phyloP scores from a whole-genome alignment of 2,888 invertebrate species.

The Cynaeus angustus region DNA sequence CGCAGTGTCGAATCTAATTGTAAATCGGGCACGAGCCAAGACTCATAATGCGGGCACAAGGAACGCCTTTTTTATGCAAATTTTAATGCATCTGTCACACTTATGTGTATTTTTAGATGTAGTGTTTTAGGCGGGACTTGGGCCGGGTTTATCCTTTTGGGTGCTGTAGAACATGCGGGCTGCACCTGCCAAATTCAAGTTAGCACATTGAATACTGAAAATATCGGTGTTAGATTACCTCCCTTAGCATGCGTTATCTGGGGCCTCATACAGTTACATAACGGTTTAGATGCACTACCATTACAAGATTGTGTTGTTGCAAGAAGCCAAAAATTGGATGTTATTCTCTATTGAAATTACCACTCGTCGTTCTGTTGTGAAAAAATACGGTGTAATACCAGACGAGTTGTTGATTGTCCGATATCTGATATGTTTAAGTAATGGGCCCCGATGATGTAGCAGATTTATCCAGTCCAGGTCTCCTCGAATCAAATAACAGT shows the following conservation, averaged over 20 bases:
- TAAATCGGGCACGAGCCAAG: constrained; percentile 40
- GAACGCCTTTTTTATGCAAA: constrained; percentile 37
- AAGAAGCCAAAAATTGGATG: too few relatives aligned
- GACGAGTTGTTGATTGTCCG: too few relatives aligned
- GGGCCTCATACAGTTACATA: constrained; percentile 19
- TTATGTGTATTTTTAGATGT: constrained; percentile 14
- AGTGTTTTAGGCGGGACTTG: constrained; percentile 31
- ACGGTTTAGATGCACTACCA: constrained; percentile 4
- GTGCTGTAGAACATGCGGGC: constrained; percentile 34
- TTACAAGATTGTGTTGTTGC: too few relatives aligned
- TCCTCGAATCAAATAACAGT: too few relatives aligned
- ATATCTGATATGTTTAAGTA: too few relatives aligned
- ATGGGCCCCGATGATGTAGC: too few relatives aligned
- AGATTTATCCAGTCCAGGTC: too few relatives aligned
- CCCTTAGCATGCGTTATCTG: constrained; percentile 5
- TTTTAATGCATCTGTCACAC: constrained; percentile 39
- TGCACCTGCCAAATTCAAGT: constrained; percentile 45
- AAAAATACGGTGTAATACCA: too few relatives aligned
- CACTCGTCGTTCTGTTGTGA: too few relatives aligned
- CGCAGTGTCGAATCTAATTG: constrained; percentile 2
- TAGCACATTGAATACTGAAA: constrained; percentile 20
- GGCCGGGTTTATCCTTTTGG: constrained; percentile 26
- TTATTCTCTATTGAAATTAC: too few relatives aligned
- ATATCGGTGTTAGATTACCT: constrained; percentile 36
- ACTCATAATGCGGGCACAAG: constrained; percentile 35